A percentile compares a stretch with the other conserved stretches of the same genome.
These are phyloP conservation scores for Capra hircus DNA, from an alignment of 2,113 vertebrate genomes.

Conservation along the genomic window DNA sequence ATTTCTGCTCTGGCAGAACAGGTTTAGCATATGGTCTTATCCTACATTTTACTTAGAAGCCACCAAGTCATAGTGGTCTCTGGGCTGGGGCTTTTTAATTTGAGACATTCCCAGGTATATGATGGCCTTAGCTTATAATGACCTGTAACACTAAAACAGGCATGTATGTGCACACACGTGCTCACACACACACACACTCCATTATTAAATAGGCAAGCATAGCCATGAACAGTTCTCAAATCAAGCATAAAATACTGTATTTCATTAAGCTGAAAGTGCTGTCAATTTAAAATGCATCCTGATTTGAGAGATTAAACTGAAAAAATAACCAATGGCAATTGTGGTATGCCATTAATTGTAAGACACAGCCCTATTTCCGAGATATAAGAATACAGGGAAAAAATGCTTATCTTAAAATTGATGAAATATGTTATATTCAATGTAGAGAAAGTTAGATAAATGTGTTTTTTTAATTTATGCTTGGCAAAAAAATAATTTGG, in stretches of 20 bases:
- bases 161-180: too few relatives aligned
- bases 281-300: neutral
- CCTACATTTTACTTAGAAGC: neutral
- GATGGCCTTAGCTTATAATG: neutral
- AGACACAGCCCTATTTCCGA: neutral
- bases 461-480: neutral
- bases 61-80: neutral
- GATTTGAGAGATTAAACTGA: neutral
- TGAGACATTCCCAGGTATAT: neutral
- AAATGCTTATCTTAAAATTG: neutral
- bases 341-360: neutral
- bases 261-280: neutral
- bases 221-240: neutral
- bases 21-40: neutral
- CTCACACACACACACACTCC: neutral
- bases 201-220: slow-evolving; percentile 3
- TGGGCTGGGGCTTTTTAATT: neutral
- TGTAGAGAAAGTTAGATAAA: neutral
- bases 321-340: neutral
- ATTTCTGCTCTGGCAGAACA: neutral
- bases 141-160: neutral
- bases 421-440: neutral
- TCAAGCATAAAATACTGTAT: neutral
- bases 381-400: neutral
- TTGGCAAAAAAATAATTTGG: neutral